Evolutionary conservation across 2,888 invertebrate genomes (phyloP).

Genomic region (Eupithecia tripunctaria): DNA sequence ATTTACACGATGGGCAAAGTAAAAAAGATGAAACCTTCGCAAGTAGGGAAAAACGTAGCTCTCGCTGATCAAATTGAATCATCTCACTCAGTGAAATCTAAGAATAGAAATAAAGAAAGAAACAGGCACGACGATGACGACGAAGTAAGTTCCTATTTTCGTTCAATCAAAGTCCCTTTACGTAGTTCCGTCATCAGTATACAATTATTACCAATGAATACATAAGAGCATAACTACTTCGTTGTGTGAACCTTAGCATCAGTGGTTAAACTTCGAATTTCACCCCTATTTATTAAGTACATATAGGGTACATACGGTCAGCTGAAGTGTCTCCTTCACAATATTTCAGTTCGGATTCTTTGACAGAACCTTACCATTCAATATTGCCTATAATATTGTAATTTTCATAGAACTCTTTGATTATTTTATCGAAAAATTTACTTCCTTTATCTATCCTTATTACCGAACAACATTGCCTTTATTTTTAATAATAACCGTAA

Average conservation of each 20-base stretch:
- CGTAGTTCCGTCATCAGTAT: background rate
- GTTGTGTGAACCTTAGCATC: background rate
- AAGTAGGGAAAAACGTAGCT: conserved; percentile 82
- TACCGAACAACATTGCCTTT: too few species aligned
- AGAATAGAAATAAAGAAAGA: conserved; percentile 87
- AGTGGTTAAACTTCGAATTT: background rate
- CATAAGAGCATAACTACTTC: background rate
- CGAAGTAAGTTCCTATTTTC: conserved; percentile 79
- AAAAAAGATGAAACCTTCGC: conserved; percentile 87
- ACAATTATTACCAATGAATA: background rate
- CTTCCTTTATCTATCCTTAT: too few species aligned
- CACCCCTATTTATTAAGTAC: background rate
- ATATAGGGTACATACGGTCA: background rate
- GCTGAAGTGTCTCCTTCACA: background rate
- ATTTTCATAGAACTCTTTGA: too few species aligned
- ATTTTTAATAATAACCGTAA: too few species aligned
- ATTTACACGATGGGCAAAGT: conserved; percentile 88
- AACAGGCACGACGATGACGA: conserved; percentile 89
- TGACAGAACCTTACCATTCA: too few species aligned
- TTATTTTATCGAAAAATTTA: too few species aligned
- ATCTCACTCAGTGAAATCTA: conserved; percentile 85
- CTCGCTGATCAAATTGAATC: conserved; percentile 91
- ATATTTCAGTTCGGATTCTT: conserved; percentile 88
- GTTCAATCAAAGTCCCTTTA: background rate
- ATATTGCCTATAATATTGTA: too few species aligned